Evolutionary conservation across 1,140 invertebrate species (phyloP).

Genomic region (Drosophila sproati): DNA sequence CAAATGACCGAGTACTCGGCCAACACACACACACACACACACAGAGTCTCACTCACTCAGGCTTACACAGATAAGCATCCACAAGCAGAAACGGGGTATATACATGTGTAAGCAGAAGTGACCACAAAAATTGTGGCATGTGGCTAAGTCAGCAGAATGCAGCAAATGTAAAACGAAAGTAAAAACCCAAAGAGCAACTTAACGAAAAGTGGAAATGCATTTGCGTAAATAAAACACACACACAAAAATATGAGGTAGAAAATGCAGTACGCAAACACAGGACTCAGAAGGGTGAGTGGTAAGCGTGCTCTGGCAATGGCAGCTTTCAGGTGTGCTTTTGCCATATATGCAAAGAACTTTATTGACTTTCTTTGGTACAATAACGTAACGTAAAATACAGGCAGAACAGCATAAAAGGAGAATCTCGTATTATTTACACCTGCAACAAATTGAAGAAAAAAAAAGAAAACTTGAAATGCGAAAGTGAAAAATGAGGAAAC

Average conservation of each 20-base stretch:
- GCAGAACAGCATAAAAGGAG: neutral
- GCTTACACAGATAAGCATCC: too few relatives aligned
- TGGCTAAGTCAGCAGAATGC: constrained; percentile 20
- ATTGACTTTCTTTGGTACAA: constrained; percentile 23
- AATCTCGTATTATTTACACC: neutral
- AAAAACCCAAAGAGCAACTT: constrained; percentile 24
- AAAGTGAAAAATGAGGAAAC: neutral
- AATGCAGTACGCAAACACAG: neutral
- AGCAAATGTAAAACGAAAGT: constrained; percentile 27
- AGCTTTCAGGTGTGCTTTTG: neutral
- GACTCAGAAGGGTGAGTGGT: neutral
- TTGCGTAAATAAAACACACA: constrained; percentile 26
- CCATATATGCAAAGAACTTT: constrained; percentile 19
- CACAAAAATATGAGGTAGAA: neutral
- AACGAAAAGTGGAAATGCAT: constrained; percentile 28
- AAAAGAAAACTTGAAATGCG: neutral
- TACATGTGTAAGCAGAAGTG: neutral
- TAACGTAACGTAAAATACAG: neutral
- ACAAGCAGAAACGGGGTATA: neutral
- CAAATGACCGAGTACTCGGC: constrained; percentile 21
- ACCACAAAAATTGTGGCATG: constrained; percentile 32
- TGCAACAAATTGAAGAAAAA: neutral
- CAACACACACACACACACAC: constrained; percentile 1
- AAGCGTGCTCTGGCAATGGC: neutral
- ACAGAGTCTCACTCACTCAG: neutral